Conservation (phyloP, 2,797 vertebrate genomes). For the Enteromius thamalakanensis region DNA sequence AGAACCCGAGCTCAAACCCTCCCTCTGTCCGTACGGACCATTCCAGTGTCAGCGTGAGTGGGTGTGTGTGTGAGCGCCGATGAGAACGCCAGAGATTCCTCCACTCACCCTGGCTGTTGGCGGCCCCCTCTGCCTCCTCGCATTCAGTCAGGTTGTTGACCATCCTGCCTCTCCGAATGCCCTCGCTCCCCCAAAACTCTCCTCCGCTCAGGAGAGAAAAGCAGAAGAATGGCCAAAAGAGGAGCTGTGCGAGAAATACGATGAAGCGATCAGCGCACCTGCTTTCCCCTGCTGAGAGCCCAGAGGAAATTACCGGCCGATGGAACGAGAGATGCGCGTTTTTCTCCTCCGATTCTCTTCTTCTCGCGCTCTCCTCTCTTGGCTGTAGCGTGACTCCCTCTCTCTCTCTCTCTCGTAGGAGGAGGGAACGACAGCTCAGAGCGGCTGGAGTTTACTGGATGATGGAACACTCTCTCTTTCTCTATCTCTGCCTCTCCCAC, state of each 20-base stretch:
- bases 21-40: conserved; percentile 4
- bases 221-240: conserved; percentile 1
- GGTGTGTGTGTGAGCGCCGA: conserved; percentile 27
- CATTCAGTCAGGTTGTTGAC: conserved; percentile 97
- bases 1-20: conserved; percentile 43
- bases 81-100: conserved; percentile 70
- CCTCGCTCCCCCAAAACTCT: conserved; percentile 62
- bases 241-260: conserved; percentile 36
- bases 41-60: conserved; percentile 12
- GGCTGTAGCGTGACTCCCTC: conserved; percentile 50
- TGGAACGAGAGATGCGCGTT: conserved; percentile 38
- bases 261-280: conserved; percentile 45
- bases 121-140: conserved; percentile 93
- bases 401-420: conserved; percentile 53
- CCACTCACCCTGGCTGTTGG: conserved; percentile 91
- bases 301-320: conserved; percentile 30
- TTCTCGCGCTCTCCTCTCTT: conserved; percentile 46
- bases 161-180: conserved; percentile 82
- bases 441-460: conserved; percentile 57
- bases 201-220: conserved; percentile 32
- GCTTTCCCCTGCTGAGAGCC: conserved; percentile 39
- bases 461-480: conserved; percentile 61
- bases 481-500: conserved; percentile 26
- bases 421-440: conserved; percentile 78
- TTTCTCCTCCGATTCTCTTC: conserved; percentile 43